Base-by-base conservation (phyloP, 1,140 invertebrate genomes). In the Arion vulgaris region DNA sequence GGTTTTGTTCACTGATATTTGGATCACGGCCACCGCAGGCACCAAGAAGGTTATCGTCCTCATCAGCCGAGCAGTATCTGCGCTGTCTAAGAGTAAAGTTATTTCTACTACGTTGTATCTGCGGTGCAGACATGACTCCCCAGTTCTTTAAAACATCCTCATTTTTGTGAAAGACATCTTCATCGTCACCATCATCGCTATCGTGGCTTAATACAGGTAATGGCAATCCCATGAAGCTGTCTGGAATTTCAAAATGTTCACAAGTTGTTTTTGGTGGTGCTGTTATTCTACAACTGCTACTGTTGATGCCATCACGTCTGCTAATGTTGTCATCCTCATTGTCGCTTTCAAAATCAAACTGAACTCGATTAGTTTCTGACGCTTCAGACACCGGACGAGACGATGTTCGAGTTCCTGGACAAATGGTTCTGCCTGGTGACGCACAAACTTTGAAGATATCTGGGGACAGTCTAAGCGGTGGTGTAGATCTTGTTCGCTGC, bases 11-110 rank as follows among this genome's bases (percentile, higher is more conserved):
- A n/a, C n/a, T n/a, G n/a, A n/a, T n/a, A n/a, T n/a, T n/a, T n/a
- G n/a, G n/a, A n/a, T 73, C 71, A 41, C 36, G 7, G n/a, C 71
- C 41, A 34, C 71, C 71, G 26, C 41, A 73, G 41, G 71, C 38
- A 73, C 38, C 71, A n/a, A 73, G 71, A 28, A 41, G 15, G 41
- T 28, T 28, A 11, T 51, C 49, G n/a, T n/a, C n/a, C 7, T 39
- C 72, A 32, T 74, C n/a, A 53, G 15, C 19, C 17, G 53, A 57
- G 53, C 53, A 57, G 53, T 57, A 57, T n/a, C 19, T 57, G 53
- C 53, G 53, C 26, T 19, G 26, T 57, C 53, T 9, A 4, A 57
- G 15, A n/a, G 53, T 15, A 9, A 57, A 23, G 53, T 23, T 57
- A 2, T 1, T 57, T 57, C 53, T 57, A 4, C 53, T 57, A 23